phyloP scores from a whole-genome alignment of 53 echinoderm and acorn worm genomes.

The Astropecten irregularis region DNA sequence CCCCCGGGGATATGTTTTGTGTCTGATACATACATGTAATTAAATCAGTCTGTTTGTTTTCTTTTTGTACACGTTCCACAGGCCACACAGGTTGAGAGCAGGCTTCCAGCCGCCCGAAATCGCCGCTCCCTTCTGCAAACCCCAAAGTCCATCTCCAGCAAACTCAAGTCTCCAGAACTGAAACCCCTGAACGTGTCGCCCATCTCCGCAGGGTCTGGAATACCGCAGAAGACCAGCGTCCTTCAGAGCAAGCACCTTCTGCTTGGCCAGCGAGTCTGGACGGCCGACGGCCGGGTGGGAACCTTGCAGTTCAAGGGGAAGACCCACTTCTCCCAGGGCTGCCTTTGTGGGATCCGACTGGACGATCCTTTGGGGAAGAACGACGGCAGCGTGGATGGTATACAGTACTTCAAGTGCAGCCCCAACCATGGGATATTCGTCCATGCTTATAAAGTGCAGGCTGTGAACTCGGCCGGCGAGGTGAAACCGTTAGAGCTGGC shows the following conservation, averaged over 20 bases:
- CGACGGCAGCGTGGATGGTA: constrained; percentile 94
- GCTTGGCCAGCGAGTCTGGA: constrained; percentile 86
- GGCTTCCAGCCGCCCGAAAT: constrained; percentile 81
- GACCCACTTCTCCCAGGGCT: constrained; percentile 95
- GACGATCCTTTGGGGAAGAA: constrained; percentile 87
- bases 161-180: constrained; percentile 57
- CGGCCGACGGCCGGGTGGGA: constrained; percentile 78
- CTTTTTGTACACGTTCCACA: constrained; percentile 46
- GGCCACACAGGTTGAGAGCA: constrained; percentile 97
- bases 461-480: constrained; percentile 69
- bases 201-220: neutral
- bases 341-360: constrained; percentile 85
- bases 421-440: constrained; percentile 87
- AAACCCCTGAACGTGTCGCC: constrained; percentile 55
- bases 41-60: neutral
- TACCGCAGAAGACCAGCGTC: constrained; percentile 64
- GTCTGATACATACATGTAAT: no score
- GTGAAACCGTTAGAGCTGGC: constrained; percentile 53
- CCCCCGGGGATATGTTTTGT: no score
- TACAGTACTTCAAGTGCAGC: constrained; percentile 92
- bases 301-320: constrained; percentile 92
- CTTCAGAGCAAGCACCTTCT: constrained; percentile 71
- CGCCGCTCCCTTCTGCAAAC: constrained; percentile 87
- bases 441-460: constrained; percentile 81
- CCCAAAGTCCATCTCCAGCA: constrained; percentile 67